Evolutionary conservation across 2,888 invertebrate genomes (phyloP), one percentile per base, ranked within the genome.

Genomic region (Drosophila acutilabella): DNA sequence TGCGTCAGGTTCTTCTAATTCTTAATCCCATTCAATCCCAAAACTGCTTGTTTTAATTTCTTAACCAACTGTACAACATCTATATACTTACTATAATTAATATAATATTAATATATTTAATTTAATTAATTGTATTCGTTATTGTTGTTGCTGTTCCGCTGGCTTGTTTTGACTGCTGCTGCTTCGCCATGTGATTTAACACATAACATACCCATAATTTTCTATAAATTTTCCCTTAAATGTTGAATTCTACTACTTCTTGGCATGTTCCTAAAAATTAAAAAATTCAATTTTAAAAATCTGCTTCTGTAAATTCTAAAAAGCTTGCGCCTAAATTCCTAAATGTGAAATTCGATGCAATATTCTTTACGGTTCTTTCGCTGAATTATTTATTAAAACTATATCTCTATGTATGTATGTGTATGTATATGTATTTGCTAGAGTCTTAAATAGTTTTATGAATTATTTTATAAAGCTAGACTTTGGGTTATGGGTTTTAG

Each of bases 401-500:
- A 56, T 50, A 56, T 50, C 64, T 61, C 33, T 36, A 48, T 14
- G 11, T 48, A 48, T 48, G 47, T 47, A 44, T 54, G 42, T 33
- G 8, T 53, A 30, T 41, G 40, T 53, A 40, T 52, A 78, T 52
- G 50, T 71, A 44, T 66, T 47, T 2, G 48, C 33, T 45, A 51
- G n/a, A 44, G 4, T 56, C 23, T 20, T 36, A 61, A 38, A 38
- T 23, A 30, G 18, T 42, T 47, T 44, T 61, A 48, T 16, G 48
- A 14, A 23, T 71, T 56, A 38, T 44, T 36, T 30, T 71, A 58
- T 62, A 18, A 65, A 65, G 53, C 20, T 71, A 52, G 38, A 67
- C 33, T 60, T 52, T 73, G 78, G 80, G 80, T 64, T 66, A 50
- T 42, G 72, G 81, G 56, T 13, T 60, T 13, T 48, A 56, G 16